A percentile compares a stretch with the other conserved stretches of the same genome.
Evolutionary conservation across 1,140 invertebrate species (phyloP).

Genomic region (Epicauta chinensis): DNA sequence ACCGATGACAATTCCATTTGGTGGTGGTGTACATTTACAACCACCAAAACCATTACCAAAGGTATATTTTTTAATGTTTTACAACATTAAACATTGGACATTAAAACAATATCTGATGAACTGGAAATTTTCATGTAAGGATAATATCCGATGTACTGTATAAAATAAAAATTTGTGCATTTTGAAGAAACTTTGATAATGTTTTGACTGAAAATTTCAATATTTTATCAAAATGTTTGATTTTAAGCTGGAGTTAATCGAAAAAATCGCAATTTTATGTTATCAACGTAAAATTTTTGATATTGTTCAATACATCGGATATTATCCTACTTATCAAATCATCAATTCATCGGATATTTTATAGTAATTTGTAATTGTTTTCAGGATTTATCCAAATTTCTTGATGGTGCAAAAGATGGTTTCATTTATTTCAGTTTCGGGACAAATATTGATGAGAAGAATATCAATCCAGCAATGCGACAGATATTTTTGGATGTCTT

Average conservation of each 20-base stretch:
- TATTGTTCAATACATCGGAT: too few relatives aligned
- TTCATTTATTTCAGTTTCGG: conserved; percentile 54
- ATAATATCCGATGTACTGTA: neutral
- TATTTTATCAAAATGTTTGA: neutral
- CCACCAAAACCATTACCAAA: conserved; percentile 37
- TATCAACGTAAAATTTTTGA: neutral
- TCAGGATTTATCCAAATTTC: conserved; percentile 44
- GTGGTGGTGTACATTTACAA: conserved; percentile 42
- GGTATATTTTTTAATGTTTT: neutral
- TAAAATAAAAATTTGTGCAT: neutral
- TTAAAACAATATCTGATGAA: neutral
- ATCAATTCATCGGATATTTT: too few relatives aligned
- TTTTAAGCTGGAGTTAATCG: neutral
- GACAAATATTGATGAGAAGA: conserved; percentile 38
- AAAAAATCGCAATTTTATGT: neutral
- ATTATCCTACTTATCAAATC: neutral
- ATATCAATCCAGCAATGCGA: conserved; percentile 26
- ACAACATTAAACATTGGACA: neutral
- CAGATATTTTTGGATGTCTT: conserved; percentile 35
- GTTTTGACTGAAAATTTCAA: neutral
- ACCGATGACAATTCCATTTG: conserved; percentile 32
- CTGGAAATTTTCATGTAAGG: neutral
- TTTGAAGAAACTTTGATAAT: neutral
- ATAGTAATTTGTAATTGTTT: conserved; percentile 13
- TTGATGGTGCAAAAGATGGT: conserved; percentile 44